Base-by-base conservation (phyloP, 2,113 vertebrate genomes). In the Laticauda colubrina region DNA sequence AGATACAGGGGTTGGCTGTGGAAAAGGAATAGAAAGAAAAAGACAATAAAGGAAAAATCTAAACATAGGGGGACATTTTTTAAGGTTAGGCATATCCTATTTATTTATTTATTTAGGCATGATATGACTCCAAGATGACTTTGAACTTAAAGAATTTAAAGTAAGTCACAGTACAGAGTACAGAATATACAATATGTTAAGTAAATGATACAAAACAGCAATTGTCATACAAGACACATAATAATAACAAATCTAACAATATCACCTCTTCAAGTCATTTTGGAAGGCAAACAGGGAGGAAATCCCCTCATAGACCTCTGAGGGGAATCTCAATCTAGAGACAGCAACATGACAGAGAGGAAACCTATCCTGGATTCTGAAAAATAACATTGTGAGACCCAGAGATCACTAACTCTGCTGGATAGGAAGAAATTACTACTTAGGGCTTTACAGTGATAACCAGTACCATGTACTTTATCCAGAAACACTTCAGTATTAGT, bases 81-180 rank as follows among this genome's bases (percentile, higher is more conserved):
- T 20, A 54, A 88, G 0, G 1, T 90, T 91, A 87, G 85, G 59
- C 26, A 23, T 54, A 86, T 1, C 3, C 18, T 85, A 51, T 88
- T 90, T 92, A 95, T 81, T 90, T 92, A 95, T 81, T 85, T 54
- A 95, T 81, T 85, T 54, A 69, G 12, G 29, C 64, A 69, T 15
- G 14, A 12, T 15, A 5, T 75, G 29, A 18, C 5, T 75, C n/a
- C 14, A 75, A 34, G 64, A 75, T 75, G 29, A 5, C 29, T 69
- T 69, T 75, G 64, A n/a, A n/a, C n/a, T 6, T 51, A 51, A 12
- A 69, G 29, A 69, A 69, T 69, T 34, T 69, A 69, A 75, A 75
- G 64, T 5, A 75, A 75, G 64, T 29, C 5, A 34, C 64, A 75
- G 29, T 75, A 75, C 29, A n/a, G 3, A n/a, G 3, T 64, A 64